Base-by-base conservation (phyloP, 1,140 invertebrate genomes). In the Steinernema feltiae region DNA sequence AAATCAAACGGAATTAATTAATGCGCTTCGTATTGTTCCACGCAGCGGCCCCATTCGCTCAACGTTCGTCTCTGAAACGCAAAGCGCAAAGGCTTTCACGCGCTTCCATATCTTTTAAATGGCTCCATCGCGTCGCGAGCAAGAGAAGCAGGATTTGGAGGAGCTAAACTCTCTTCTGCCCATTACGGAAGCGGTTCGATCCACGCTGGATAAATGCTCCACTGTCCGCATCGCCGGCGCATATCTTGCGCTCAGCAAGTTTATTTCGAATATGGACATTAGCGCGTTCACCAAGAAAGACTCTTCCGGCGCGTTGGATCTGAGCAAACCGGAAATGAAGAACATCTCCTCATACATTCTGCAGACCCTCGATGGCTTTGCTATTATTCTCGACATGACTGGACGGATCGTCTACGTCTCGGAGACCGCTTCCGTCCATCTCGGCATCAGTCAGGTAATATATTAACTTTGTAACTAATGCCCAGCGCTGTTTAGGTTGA, bases 381-480 rank as follows among this genome's bases (percentile, higher is more conserved):
- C 98, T 81, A 98, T 98, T 87, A 94, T 98, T 1, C 92, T 98
- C 7, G 93, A 94, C 0, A 93, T 94, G 0, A 94, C 98, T 87
- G 96, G 95, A 30, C 98, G 98, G 90, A 98, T 98, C 81, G 97
- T 98, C 94, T 98, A 98, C 89, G 97, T 98, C 81, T 97, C 94
- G 53, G 95, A 98, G 88, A 97, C 95, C 0, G 95, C 95, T 0
- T 97, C 94, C 21, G 93, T 95, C n/a, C 94, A 97, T 87, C 89
- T 98, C 71, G 95, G 96, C 69, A 88, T 98, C 24, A 95, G 94
- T 84, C 95, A 98, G 91, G 94, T 97, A 84, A 84, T 78, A n/a
- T n/a, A n/a, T n/a, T n/a, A n/a, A n/a, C n/a, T 63, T 63, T 7
- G 3, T n/a, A 27, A 63, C 7, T n/a, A 15, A 63, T 27, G 24